These are phyloP conservation scores for Drosophila testacea DNA, from an alignment of 2,888 invertebrate genomes.

Conservation along the genomic window DNA sequence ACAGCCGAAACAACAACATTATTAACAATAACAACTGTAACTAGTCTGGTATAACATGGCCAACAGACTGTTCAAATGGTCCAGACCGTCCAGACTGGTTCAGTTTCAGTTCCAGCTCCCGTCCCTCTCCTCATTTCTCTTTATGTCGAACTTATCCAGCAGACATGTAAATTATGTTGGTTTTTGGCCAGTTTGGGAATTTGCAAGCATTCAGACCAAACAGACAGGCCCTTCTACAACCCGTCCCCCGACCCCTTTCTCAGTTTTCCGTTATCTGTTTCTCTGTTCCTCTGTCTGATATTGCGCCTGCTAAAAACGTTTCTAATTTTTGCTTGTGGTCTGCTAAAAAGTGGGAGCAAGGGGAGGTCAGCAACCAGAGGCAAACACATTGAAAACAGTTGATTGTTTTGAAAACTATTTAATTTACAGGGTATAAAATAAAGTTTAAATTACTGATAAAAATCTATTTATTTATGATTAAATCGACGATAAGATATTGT, in stretches of 20 bases:
- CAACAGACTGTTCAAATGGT: conserved; percentile 59
- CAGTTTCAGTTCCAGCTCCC: conserved; percentile 11
- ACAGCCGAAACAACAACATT: conserved; percentile 9
- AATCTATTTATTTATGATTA: not conserved
- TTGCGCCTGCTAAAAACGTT: conserved; percentile 50
- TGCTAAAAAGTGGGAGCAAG: not conserved
- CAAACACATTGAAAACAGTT: too few relatives aligned
- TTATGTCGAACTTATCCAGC: conserved; percentile 72
- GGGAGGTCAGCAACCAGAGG: not conserved
- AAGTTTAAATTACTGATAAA: not conserved
- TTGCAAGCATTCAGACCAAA: conserved; percentile 45
- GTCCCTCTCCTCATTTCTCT: conserved; percentile 1
- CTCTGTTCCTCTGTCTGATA: conserved; percentile 25
- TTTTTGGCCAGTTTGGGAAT: conserved; percentile 68
- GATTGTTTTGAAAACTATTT: not conserved
- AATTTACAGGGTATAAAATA: not conserved
- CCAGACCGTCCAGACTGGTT: conserved; percentile 51
- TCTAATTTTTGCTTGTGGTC: conserved; percentile 36
- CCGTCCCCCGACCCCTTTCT: not conserved
- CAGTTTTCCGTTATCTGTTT: conserved; percentile 28
- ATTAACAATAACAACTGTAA: conserved; percentile 41
- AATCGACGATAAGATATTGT: not conserved
- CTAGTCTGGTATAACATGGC: conserved; percentile 57
- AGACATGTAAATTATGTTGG: conserved; percentile 82
- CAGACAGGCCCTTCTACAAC: conserved; percentile 6